These are phyloP conservation scores for Elymnias hypermnestra DNA, from an alignment of 1,140 invertebrate genomes.

Conservation along the genomic window DNA sequence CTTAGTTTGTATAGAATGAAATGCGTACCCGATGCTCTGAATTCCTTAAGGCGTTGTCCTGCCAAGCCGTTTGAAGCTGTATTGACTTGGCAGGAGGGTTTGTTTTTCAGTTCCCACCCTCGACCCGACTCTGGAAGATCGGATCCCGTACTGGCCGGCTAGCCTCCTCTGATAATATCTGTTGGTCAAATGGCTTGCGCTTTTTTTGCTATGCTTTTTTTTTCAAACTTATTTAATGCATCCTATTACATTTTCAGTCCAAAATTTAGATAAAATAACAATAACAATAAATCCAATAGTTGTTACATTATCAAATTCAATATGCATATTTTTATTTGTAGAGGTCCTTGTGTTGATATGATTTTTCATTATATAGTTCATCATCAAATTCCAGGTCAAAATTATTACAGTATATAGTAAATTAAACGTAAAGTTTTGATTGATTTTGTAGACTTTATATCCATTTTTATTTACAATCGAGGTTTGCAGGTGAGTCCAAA, in stretches of 20 bases:
- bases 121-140: conserved; percentile 62
- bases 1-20: conserved; percentile 1
- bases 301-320: too few species aligned
- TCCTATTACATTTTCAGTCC: conserved; percentile 30
- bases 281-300: too few species aligned
- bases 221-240: conserved; percentile 23
- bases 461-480: too few species aligned
- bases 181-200: conserved; percentile 54
- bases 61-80: conserved; percentile 50
- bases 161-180: conserved; percentile 64
- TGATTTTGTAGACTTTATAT: too few species aligned
- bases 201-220: conserved; percentile 57
- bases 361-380: too few species aligned
- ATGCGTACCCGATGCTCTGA: conserved; percentile 10
- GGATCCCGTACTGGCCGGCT: conserved; percentile 64
- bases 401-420: too few species aligned
- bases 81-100: conserved; percentile 73
- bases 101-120: conserved; percentile 76
- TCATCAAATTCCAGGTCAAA: too few species aligned
- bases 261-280: neutral
- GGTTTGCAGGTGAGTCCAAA: conserved; percentile 14
- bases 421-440: too few species aligned
- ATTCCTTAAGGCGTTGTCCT: conserved; percentile 15
- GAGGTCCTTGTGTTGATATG: too few species aligned
- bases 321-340: too few species aligned